Evolutionary conservation across 2,113 vertebrate genomes (phyloP).

Genomic region (Stegostoma tigrinum): DNA sequence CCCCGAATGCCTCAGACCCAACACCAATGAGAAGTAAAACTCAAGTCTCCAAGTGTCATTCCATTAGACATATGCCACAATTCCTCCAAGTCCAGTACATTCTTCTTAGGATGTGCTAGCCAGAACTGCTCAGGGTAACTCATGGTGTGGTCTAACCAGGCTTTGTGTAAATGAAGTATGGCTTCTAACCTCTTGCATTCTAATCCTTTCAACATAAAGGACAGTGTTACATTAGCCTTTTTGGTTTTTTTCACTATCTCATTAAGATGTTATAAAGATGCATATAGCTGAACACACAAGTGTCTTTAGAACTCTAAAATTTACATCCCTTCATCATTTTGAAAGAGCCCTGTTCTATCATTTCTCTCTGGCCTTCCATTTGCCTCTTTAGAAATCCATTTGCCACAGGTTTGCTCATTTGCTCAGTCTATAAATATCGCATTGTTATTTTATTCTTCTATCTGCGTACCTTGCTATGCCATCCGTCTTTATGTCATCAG

Average conservation of each 20-base stretch:
- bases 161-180: neutral
- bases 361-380: too few species aligned
- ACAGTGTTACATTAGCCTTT: neutral
- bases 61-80: neutral
- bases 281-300: neutral
- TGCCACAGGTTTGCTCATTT: neutral
- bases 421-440: neutral
- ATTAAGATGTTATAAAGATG: neutral
- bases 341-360: too few species aligned
- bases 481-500: neutral
- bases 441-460: neutral
- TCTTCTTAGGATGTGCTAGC: neutral
- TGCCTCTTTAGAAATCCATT: neutral
- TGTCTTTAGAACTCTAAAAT: neutral
- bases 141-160: neutral
- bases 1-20: too few species aligned
- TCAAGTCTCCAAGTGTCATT: neutral
- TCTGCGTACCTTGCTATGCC: neutral
- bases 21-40: too few species aligned
- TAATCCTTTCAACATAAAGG: neutral
- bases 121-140: neutral
- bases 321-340: neutral
- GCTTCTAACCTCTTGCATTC: neutral
- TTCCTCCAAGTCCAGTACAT: neutral
- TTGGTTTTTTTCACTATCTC: neutral